These are phyloP conservation scores for Eurois occulta DNA, from an alignment of 2,888 invertebrate species.

Conservation along the genomic window DNA sequence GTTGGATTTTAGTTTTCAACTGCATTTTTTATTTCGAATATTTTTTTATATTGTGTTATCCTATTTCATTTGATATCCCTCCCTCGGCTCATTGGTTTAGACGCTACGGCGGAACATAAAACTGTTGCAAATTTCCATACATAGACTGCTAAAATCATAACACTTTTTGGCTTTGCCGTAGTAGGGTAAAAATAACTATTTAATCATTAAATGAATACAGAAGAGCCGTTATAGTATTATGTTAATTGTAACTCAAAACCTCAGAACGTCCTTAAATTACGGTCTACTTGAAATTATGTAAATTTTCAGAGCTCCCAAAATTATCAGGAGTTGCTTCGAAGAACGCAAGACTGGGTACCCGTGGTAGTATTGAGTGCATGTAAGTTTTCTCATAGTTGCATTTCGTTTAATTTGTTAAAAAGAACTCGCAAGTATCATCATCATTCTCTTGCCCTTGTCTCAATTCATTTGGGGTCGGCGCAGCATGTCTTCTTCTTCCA, in stretches of 20 bases:
- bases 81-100: neutral
- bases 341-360: slow-evolving; percentile 6
- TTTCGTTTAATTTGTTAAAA: neutral
- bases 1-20: neutral
- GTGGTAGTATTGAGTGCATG: slow-evolving; percentile 13
- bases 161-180: neutral
- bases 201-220: neutral
- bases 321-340: slow-evolving; percentile 23
- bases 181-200: neutral
- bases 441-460: too few species aligned
- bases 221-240: neutral
- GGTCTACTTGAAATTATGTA: neutral
- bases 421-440: neutral
- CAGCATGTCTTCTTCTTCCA: too few species aligned
- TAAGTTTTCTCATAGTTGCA: slow-evolving; percentile 3
- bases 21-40: too few species aligned
- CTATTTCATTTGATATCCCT: neutral
- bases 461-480: too few species aligned
- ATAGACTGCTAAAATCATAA: neutral
- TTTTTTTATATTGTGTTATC: too few species aligned
- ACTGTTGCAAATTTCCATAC: neutral
- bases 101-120: too few species aligned
- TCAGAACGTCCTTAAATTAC: neutral
- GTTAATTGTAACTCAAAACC: neutral
- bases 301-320: slow-evolving; percentile 31